Conservation (phyloP, 2,888 invertebrate species). For the Globia sparganii region DNA sequence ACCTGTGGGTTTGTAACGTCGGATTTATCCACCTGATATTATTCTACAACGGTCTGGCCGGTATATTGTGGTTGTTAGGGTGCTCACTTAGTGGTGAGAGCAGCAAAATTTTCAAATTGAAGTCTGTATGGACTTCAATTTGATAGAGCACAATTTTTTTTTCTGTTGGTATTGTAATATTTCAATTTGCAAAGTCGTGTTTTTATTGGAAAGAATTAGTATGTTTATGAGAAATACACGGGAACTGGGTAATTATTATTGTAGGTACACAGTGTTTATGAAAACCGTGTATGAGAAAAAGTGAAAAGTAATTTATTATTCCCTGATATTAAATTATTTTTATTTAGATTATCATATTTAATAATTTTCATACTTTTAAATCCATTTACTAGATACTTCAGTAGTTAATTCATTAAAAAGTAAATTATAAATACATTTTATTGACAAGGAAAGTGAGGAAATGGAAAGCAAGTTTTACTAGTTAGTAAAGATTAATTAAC, state of each 20-base stretch:
- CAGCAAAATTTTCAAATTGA: background rate
- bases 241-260: background rate
- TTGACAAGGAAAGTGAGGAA: conserved; percentile 14
- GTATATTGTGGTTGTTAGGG: conserved; percentile 57
- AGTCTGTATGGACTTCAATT: too few species aligned
- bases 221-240: background rate
- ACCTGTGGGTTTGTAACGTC: conserved; percentile 52
- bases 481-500: background rate
- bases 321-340: too few species aligned
- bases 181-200: background rate
- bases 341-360: too few species aligned
- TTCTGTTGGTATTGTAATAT: background rate
- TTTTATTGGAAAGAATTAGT: background rate
- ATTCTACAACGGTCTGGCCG: conserved; percentile 64
- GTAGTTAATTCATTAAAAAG: background rate
- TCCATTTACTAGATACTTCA: background rate
- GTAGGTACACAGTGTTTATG: background rate
- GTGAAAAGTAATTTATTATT: conserved; percentile 1
- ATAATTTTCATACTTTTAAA: background rate
- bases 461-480: conserved; percentile 4
- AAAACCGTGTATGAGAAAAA: background rate
- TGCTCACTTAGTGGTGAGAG: background rate
- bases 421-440: background rate
- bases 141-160: background rate
- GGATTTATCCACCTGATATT: conserved; percentile 71